These are phyloP conservation scores for Momotus momota DNA, from an alignment of 2,797 vertebrate species.

Conservation along the genomic window DNA sequence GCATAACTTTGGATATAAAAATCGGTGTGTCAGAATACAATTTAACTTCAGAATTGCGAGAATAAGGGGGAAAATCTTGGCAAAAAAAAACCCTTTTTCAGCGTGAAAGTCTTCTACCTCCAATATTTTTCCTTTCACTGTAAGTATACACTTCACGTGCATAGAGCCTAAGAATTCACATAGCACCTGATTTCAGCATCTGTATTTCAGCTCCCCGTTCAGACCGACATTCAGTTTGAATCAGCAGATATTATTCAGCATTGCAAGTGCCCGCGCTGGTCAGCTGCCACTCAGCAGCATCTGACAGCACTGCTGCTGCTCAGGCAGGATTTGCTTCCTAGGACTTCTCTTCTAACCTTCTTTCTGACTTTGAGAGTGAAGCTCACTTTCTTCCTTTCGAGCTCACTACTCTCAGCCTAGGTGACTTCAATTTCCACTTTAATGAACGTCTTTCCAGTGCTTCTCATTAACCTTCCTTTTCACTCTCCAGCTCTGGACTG, in stretches of 20 bases:
- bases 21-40: background rate
- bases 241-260: background rate
- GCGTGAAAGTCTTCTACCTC: fast-evolving
- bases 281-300: background rate
- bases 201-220: background rate
- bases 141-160: background rate
- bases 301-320: background rate
- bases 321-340: background rate
- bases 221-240: background rate
- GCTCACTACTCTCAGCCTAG: background rate
- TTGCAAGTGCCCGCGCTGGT: background rate
- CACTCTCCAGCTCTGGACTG: constrained; percentile 1
- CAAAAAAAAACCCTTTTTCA: background rate
- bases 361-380: background rate
- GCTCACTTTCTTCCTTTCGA: background rate
- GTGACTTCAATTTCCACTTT: constrained; percentile 33
- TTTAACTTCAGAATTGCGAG: background rate
- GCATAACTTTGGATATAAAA: background rate
- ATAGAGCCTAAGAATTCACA: background rate
- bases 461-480: constrained; percentile 56
- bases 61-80: background rate
- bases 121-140: background rate
- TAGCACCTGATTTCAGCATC: background rate
- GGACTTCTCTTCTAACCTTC: background rate
- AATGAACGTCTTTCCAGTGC: background rate